These are phyloP conservation scores for Tenthredo notha DNA, from an alignment of 2,888 invertebrate species.

Conservation along the genomic window DNA sequence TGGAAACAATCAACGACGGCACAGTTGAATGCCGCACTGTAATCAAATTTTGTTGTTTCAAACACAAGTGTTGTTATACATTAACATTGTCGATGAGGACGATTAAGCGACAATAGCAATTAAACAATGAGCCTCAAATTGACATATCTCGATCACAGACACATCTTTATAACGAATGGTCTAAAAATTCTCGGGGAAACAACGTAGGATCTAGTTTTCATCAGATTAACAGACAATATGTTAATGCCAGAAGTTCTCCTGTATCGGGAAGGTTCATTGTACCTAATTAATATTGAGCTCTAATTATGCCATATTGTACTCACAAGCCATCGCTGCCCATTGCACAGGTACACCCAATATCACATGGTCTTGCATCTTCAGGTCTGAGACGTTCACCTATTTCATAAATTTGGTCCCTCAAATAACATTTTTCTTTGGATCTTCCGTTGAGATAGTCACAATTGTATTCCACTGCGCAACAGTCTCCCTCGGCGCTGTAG, in stretches of 20 bases:
- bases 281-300: background rate
- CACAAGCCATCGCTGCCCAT: background rate
- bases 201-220: background rate
- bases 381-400: slow-evolving; percentile 63
- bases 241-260: background rate
- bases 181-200: background rate
- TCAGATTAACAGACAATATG: background rate
- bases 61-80: background rate
- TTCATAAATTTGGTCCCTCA: slow-evolving; percentile 64
- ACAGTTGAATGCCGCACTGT: slow-evolving; percentile 65
- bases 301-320: background rate
- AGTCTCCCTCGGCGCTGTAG: slow-evolving; percentile 62
- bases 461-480: slow-evolving; percentile 67
- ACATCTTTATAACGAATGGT: background rate
- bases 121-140: background rate
- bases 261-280: background rate
- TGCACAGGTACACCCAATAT: slow-evolving; percentile 63
- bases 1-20: slow-evolving; percentile 64
- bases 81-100: background rate
- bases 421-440: slow-evolving; percentile 66
- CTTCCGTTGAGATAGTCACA: slow-evolving; percentile 65
- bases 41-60: background rate
- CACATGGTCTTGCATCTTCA: slow-evolving; percentile 68
- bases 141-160: background rate
- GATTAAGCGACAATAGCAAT: background rate